Percentiles rank a stretch among this genome's conserved stretches.
Conservation (phyloP, 2,888 invertebrate genomes). For the Brenthis daphne region DNA sequence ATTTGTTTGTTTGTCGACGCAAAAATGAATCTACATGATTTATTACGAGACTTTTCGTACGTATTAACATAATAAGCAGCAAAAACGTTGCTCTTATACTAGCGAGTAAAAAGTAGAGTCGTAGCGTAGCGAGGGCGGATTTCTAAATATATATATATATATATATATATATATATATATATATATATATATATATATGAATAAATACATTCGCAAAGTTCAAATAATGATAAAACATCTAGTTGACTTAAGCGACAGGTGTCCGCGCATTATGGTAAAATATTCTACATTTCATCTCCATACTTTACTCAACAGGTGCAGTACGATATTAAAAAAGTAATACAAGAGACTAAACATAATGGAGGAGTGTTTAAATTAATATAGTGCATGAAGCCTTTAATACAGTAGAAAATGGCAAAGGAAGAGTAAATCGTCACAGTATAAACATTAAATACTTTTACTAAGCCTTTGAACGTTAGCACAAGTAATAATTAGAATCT, state of each 20-base stretch:
- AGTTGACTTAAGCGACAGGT: slow-evolving; percentile 19
- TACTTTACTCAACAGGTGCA: slow-evolving; percentile 31
- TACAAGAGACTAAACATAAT: slow-evolving; percentile 8
- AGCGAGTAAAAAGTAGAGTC: too few species aligned
- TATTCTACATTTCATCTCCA: slow-evolving; percentile 31
- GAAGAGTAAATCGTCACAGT: neutral
- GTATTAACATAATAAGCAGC: too few species aligned
- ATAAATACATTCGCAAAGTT: neutral
- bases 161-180: neutral
- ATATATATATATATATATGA: neutral
- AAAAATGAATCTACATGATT: too few species aligned
- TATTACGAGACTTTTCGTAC: too few species aligned
- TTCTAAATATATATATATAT: neutral
- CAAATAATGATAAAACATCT: neutral
- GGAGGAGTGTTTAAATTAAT: slow-evolving; percentile 9
- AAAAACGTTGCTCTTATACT: too few species aligned
- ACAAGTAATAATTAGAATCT: too few species aligned
- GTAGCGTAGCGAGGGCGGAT: too few species aligned
- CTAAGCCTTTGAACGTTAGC: too few species aligned
- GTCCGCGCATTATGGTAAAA: slow-evolving; percentile 32
- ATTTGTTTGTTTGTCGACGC: too few species aligned
- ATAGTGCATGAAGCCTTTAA: neutral
- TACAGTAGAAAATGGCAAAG: neutral
- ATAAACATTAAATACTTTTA: too few species aligned
- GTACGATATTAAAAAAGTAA: slow-evolving; percentile 31